Evolutionary conservation across 1,140 invertebrate genomes (phyloP), one percentile per base, ranked within the genome.

Genomic region (Sesamia nonagrioides): DNA sequence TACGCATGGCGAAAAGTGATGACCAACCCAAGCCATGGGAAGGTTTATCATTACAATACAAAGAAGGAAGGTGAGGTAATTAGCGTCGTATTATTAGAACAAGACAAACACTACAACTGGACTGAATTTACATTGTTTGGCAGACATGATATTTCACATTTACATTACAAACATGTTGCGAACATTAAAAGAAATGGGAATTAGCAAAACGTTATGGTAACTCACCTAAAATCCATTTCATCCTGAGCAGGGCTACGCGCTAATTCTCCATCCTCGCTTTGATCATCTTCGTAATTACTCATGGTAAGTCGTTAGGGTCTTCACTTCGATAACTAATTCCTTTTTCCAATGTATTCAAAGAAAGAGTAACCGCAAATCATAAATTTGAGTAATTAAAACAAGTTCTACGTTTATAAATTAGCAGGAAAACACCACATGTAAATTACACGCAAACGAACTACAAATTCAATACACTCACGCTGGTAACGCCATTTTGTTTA

Each of bases 221-320:
- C 80, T 92, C 92, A 97, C 96, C 96, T 97, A 82, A 96, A 96
- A 89, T 97, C 96, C 94, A 96, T 94, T 81, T 96, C 96, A 82
- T 96, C 95, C 84, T 95, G 95, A 82, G 96, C 95, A 80, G 97
- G 96, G 90, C 96, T 97, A 84, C 96, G 96, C 75, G 96, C 96
- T 87, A 97, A 95, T 95, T 97, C 97, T 81, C 96, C 97, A 92
- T 97, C 97, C 89, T 97, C 97, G 89, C 96, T 97, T 94, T 97
- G 96, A 89, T 97, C 96, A 88, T 97, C 97, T 72, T 95, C 94
- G 89, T 95, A 95, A 92, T 95, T 95, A 89, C 94, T 95, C 95
- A 95, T 95, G 79, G 79, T 92, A 82, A 82, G 80, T 35, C n/a
- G n/a, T n/a, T n/a, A n/a, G n/a, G n/a, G n/a, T 81, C 35, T 45